Conservation (phyloP, 1,140 invertebrate genomes). For the Penaeus chinensis region DNA sequence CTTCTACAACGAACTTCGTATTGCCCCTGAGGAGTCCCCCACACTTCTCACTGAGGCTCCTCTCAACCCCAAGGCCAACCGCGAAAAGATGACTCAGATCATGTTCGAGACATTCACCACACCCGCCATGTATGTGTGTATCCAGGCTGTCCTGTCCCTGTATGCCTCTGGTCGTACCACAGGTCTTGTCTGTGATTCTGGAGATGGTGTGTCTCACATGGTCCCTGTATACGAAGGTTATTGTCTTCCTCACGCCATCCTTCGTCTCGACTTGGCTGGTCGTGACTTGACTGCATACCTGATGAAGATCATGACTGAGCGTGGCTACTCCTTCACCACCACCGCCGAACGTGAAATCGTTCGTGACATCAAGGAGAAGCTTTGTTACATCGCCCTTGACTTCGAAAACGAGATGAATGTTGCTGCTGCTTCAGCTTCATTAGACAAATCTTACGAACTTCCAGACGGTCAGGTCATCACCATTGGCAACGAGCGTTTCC, state of each 20-base stretch:
- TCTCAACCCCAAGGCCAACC: slow-evolving; percentile 89
- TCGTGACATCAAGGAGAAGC: slow-evolving; percentile 86
- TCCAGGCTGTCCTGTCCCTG: too few species aligned
- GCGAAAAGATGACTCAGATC: slow-evolving; percentile 85
- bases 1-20: slow-evolving; percentile 95
- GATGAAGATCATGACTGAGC: slow-evolving; percentile 71
- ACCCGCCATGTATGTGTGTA: too few species aligned
- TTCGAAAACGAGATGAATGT: slow-evolving; percentile 28
- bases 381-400: slow-evolving; percentile 55
- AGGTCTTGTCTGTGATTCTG: too few species aligned
- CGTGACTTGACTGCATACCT: slow-evolving; percentile 73
- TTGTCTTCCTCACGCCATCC: not conserved
- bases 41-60: slow-evolving; percentile 88
- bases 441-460: slow-evolving; percentile 7
- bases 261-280: slow-evolving; percentile 67
- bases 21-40: slow-evolving; percentile 89
- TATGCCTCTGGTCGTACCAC: too few species aligned
- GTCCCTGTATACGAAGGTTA: too few species aligned
- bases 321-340: slow-evolving; percentile 67
- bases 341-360: slow-evolving; percentile 71
- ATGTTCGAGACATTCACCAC: slow-evolving; percentile 71
- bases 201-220: too few species aligned
- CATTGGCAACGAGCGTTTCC: slow-evolving; percentile 7
- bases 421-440: slow-evolving; percentile 1
- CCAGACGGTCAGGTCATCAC: slow-evolving; percentile 12